Conservation (phyloP, 2,113 vertebrate genomes). For the Ramphastos sulfuratus region DNA sequence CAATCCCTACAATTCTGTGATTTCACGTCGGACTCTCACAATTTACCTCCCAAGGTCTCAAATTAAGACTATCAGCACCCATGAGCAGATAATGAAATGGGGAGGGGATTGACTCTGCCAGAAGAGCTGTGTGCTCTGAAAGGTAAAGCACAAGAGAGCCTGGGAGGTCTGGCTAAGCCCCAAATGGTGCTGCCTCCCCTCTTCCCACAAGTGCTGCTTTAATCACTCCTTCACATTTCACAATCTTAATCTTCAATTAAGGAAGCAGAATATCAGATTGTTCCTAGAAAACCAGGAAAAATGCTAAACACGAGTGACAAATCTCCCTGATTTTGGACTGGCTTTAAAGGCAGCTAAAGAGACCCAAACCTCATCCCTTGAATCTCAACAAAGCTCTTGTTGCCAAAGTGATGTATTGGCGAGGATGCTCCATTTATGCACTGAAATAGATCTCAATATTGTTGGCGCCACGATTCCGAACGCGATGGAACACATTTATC, state of each 20-base stretch:
- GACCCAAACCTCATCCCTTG: not conserved
- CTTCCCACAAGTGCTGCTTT: slow-evolving; percentile 44
- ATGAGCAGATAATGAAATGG: accelerated
- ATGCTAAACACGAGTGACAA: not conserved
- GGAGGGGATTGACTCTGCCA: not conserved
- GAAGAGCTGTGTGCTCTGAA: not conserved
- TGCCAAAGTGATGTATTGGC: slow-evolving; percentile 39
- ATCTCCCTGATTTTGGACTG: not conserved
- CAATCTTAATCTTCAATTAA: slow-evolving; percentile 60
- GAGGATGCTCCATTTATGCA: slow-evolving; percentile 6
- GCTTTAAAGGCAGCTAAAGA: not conserved
- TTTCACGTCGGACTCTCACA: not conserved
- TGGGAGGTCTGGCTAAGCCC: slow-evolving; percentile 58
- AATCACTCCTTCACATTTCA: slow-evolving; percentile 46
- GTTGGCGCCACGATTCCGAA: not conserved
- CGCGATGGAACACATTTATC: slow-evolving; percentile 22
- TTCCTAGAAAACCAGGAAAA: not conserved
- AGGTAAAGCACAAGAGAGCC: not conserved
- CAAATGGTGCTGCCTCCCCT: slow-evolving; percentile 19
- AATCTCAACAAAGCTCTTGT: not conserved
- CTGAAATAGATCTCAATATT: slow-evolving; percentile 32
- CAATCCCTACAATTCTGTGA: too few relatives aligned
- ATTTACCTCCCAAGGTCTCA: not conserved
- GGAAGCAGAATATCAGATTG: not conserved
- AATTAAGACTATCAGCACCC: accelerated